Conservation (phyloP, 30 jellyfish, hydroid and myxozoan species). For the Mastigias papua region DNA sequence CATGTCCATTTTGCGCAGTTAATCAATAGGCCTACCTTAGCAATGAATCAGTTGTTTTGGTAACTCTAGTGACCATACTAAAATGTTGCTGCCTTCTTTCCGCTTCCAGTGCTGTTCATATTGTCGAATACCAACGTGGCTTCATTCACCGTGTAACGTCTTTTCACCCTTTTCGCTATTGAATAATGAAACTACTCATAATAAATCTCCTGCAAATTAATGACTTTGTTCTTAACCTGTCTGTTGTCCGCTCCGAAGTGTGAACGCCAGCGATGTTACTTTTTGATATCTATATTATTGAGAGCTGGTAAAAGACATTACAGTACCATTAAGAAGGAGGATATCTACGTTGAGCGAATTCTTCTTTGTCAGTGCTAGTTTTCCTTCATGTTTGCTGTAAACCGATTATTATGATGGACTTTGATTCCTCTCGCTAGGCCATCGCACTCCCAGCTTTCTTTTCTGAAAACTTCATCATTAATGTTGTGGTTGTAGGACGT, state of each 20-base stretch:
- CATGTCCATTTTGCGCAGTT: neutral
- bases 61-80: neutral
- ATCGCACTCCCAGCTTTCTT: neutral
- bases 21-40: neutral
- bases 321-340: neutral
- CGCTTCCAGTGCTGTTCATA: neutral
- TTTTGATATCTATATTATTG: neutral
- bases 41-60: neutral
- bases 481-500: constrained; percentile 43
- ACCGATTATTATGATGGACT: constrained; percentile 4
- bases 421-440: constrained; percentile 1
- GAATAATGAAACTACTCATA: neutral
- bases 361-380: neutral
- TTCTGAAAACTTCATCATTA: neutral
- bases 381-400: neutral
- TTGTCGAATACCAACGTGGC: neutral
- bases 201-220: neutral
- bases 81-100: neutral
- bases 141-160: neutral
- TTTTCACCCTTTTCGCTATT: neutral
- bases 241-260: constrained; percentile 4
- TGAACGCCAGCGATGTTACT: neutral
- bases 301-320: neutral
- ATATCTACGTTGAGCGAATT: neutral
- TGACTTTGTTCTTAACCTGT: constrained; percentile 10